Conservation (phyloP, 1,140 invertebrate genomes). For the Leptoteleia sp. region DNA sequence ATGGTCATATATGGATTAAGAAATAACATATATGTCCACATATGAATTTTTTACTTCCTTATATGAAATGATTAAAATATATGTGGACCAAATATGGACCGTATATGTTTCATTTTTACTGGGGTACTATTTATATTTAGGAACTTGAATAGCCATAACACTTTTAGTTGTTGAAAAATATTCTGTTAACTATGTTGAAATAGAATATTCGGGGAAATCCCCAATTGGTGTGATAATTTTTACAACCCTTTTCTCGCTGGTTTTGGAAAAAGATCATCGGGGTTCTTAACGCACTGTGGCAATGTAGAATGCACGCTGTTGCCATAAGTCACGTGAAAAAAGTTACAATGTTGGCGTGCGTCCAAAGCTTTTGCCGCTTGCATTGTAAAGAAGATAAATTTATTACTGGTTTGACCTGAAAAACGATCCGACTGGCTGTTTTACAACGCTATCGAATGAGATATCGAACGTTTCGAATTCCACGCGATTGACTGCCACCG, state of each 20-base stretch:
- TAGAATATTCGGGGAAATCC: background rate
- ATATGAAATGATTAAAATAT: too few species aligned
- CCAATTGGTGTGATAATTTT: conserved; percentile 39
- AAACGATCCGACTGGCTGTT: conserved; percentile 60
- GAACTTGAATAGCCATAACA: too few species aligned
- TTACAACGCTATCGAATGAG: conserved; percentile 50
- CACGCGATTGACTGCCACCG: conserved; percentile 43
- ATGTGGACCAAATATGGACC: too few species aligned
- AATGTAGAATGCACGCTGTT: conserved; percentile 57
- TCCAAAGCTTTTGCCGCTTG: conserved; percentile 70
- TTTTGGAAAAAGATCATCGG: conserved; percentile 48
- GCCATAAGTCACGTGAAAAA: conserved; percentile 70
- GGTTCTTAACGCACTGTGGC: conserved; percentile 66
- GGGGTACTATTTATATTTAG: too few species aligned
- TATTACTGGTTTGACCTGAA: conserved; percentile 71
- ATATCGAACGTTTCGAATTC: conserved; percentile 47
- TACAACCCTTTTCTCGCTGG: conserved; percentile 19
- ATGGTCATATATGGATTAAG: too few species aligned
- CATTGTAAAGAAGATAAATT: conserved; percentile 72
- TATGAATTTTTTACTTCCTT: too few species aligned
- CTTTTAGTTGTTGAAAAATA: too few species aligned
- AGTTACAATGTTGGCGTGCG: conserved; percentile 68
- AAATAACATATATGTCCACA: too few species aligned
- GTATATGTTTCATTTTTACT: too few species aligned
- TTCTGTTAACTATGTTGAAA: background rate